Conservation (phyloP, 2,797 vertebrate genomes). For the Molossus molossus region DNA sequence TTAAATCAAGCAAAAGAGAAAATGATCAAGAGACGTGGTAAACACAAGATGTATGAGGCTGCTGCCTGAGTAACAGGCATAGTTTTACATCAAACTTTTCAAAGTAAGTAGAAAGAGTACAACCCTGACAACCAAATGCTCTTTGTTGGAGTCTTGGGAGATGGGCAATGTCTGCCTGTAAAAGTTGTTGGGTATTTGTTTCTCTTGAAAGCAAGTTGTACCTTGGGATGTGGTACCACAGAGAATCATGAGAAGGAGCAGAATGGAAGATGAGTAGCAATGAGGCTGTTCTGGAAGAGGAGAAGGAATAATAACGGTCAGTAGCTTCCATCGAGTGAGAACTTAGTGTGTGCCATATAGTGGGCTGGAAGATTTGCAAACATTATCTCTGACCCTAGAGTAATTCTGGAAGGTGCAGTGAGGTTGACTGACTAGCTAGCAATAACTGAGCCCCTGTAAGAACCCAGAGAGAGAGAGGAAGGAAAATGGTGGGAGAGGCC, state of each 20-base stretch:
- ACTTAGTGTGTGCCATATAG: slow-evolving; percentile 38
- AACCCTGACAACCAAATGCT: slow-evolving; percentile 58
- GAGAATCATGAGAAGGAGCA: slow-evolving; percentile 21
- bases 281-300: background rate
- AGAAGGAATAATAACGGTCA: slow-evolving; percentile 2
- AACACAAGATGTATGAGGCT: background rate
- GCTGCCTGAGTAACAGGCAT: background rate
- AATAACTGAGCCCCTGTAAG: slow-evolving; percentile 24
- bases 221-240: slow-evolving; percentile 44
- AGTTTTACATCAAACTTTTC: background rate
- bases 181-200: slow-evolving; percentile 40
- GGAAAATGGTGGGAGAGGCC: background rate
- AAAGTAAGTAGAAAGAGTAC: background rate
- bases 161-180: slow-evolving; percentile 39
- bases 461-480: slow-evolving; percentile 34
- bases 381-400: slow-evolving; percentile 29
- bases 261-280: slow-evolving; percentile 31
- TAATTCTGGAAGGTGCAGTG: slow-evolving; percentile 56
- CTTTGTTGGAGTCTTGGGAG: slow-evolving; percentile 12
- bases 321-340: slow-evolving; percentile 49
- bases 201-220: slow-evolving; percentile 66
- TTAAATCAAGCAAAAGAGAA: background rate
- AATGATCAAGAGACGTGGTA: background rate
- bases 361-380: slow-evolving; percentile 41
- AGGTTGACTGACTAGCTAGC: slow-evolving; percentile 14